Conservation (phyloP, 2,888 invertebrate species). For the Acanthosepion lycidas region DNA sequence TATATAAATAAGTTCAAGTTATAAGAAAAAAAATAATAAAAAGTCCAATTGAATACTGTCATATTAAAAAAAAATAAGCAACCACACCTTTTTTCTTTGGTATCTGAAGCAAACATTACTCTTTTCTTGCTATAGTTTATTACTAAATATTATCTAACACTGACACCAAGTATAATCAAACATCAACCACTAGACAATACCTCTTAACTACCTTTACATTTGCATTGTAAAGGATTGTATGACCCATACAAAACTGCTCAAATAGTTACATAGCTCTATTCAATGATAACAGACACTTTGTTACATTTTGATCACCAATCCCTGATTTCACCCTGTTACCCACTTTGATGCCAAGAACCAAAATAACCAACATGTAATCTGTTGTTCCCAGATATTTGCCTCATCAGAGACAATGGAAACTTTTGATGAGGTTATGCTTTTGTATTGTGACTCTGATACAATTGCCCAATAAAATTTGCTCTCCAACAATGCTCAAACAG, state of each 20-base stretch:
- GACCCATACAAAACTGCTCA: background rate
- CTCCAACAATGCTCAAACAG: slow-evolving; percentile 33
- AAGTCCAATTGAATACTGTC: background rate
- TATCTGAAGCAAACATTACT: background rate
- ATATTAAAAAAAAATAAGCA: background rate
- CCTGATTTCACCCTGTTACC: slow-evolving; percentile 33
- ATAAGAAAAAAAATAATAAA: no score
- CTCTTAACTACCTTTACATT: background rate
- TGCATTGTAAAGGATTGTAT: background rate
- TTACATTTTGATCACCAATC: slow-evolving; percentile 5
- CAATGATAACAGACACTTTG: background rate
- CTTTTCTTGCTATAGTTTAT: background rate
- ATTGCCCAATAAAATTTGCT: slow-evolving; percentile 33
- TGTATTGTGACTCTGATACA: slow-evolving; percentile 33
- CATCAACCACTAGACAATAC: background rate
- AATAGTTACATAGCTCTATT: slow-evolving; percentile 33
- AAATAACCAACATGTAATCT: background rate
- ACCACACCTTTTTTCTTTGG: background rate
- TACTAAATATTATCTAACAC: background rate
- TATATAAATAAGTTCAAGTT: no score
- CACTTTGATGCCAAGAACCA: background rate
- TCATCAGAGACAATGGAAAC: no score
- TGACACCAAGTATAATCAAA: background rate
- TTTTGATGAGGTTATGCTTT: slow-evolving; percentile 33
- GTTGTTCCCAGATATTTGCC: slow-evolving; percentile 33